phyloP scores from a whole-genome alignment of 2,797 vertebrate species.

The Malacoctenus gilli region DNA sequence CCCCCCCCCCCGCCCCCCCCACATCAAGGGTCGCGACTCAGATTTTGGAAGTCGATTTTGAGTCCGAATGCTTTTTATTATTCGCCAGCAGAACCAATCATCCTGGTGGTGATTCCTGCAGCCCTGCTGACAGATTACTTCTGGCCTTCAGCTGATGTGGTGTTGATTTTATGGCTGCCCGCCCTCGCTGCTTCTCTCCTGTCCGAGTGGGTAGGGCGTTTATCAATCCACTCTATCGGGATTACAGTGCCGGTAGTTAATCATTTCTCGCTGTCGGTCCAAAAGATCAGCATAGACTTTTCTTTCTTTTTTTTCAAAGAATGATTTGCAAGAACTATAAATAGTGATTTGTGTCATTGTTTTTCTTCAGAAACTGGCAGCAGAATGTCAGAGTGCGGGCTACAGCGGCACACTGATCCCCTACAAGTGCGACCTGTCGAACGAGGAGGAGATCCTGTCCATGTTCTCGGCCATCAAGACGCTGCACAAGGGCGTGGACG shows the following conservation, averaged over 20 bases:
- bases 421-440: conserved; percentile 94
- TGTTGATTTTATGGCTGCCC: conserved; percentile 34
- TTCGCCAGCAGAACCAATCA: no score
- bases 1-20: no score
- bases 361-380: conserved; percentile 88
- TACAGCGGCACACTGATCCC: conserved; percentile 91
- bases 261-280: conserved; percentile 24
- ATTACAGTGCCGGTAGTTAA: conserved; percentile 26
- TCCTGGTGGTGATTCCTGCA: neutral
- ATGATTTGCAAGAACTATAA: no score
- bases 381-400: conserved; percentile 94
- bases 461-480: conserved; percentile 96
- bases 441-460: conserved; percentile 96
- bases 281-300: conserved; percentile 2
- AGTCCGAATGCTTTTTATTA: no score
- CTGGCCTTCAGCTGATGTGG: conserved; percentile 10
- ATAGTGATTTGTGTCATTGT: conserved; percentile 12
- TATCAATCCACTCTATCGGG: conserved; percentile 11
- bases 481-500: conserved; percentile 90
- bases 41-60: neutral
- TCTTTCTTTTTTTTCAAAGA: no score
- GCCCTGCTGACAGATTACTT: neutral
- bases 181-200: conserved; percentile 1
- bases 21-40: no score
- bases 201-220: conserved; percentile 23